Conservation (phyloP, 2,113 vertebrate species). For the Australoheros scitulus region DNA sequence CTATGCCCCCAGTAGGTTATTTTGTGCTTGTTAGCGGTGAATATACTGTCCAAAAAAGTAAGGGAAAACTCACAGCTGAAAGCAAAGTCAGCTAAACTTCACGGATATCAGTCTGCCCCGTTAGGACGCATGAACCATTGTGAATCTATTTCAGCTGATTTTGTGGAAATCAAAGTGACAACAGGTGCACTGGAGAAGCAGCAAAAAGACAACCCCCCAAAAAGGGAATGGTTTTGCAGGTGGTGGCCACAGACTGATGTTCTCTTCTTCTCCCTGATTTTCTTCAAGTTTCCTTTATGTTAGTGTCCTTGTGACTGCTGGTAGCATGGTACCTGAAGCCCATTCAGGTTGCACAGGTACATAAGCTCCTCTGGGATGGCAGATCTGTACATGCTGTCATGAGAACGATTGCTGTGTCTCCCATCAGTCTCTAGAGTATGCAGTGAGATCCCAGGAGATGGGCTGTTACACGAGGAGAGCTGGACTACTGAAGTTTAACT, state of each 20-base stretch:
- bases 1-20: neutral
- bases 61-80: neutral
- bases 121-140: neutral
- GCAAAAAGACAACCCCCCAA: neutral
- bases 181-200: neutral
- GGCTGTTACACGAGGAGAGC: neutral
- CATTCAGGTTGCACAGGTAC: neutral
- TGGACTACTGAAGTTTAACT: neutral
- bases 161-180: neutral
- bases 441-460: neutral
- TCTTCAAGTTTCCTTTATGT: neutral
- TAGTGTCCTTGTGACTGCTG: neutral
- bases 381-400: neutral
- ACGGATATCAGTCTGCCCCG: neutral
- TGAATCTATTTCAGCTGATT: too few relatives aligned
- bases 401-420: neutral
- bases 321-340: neutral
- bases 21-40: neutral
- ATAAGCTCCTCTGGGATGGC: neutral
- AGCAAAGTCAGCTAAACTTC: neutral
- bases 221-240: neutral
- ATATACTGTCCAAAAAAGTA: neutral
- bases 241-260: neutral
- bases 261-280: neutral
- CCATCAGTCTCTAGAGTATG: neutral